Evolutionary conservation across 2,113 vertebrate genomes (phyloP).

Genomic region (Cebus imitator): DNA sequence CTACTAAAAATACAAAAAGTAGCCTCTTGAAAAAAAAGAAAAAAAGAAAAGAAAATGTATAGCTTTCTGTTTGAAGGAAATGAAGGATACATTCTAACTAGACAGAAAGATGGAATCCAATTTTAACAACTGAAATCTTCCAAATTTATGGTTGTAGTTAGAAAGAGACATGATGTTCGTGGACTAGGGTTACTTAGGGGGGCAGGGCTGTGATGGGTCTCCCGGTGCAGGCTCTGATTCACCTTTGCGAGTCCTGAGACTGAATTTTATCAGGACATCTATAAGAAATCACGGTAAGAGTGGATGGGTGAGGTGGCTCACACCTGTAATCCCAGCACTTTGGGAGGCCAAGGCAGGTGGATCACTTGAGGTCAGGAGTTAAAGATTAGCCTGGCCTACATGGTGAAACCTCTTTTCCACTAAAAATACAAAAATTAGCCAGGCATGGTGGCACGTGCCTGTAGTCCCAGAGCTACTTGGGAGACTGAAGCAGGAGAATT

Average conservation of each 20-base stretch:
- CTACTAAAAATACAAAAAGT: too few species aligned
- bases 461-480: too few species aligned
- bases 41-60: not conserved
- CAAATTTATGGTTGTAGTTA: not conserved
- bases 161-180: not conserved
- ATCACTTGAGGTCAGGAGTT: too few species aligned
- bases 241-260: not conserved
- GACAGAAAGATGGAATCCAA: not conserved
- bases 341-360: too few species aligned
- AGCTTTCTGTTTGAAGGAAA: not conserved
- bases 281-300: not conserved
- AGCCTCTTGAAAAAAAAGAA: too few species aligned
- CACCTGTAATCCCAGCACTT: too few species aligned
- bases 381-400: too few species aligned
- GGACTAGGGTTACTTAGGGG: not conserved
- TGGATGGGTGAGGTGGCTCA: too few species aligned
- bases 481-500: too few species aligned
- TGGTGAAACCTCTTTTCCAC: too few species aligned
- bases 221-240: not conserved
- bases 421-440: too few species aligned
- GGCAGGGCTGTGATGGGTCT: not conserved
- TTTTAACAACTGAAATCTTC: conserved; percentile 20
- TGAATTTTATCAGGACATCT: conserved; percentile 26
- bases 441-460: too few species aligned
- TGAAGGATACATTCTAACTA: not conserved